These are phyloP conservation scores for Ophonus ardosiacus DNA, from an alignment of 2,888 invertebrate species.

Conservation along the genomic window DNA sequence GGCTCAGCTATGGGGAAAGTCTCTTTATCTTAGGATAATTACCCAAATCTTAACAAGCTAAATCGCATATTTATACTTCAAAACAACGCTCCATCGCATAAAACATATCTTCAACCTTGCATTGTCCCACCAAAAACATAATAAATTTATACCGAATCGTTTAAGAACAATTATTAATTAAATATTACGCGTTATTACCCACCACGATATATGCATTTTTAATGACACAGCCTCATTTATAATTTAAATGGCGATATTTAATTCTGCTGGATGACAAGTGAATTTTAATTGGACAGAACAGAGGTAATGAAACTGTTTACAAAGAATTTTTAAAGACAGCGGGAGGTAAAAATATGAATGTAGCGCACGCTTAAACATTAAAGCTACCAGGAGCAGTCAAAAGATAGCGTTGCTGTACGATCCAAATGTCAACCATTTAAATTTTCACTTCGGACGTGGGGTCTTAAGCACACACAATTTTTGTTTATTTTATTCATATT, in stretches of 20 bases:
- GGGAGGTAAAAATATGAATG: too few species aligned
- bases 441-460: too few species aligned
- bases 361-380: too few species aligned
- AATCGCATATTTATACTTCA: background rate
- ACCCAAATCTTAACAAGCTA: background rate
- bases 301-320: background rate
- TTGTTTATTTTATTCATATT: too few species aligned
- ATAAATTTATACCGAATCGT: constrained; percentile 49
- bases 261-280: background rate
- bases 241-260: constrained; percentile 49
- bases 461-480: too few species aligned
- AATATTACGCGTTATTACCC: constrained; percentile 58
- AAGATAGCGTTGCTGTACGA: too few species aligned
- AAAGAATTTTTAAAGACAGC: too few species aligned
- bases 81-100: background rate
- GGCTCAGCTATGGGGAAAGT: constrained; percentile 52
- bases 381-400: too few species aligned
- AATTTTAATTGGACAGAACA: constrained; percentile 16
- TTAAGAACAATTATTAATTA: constrained; percentile 58
- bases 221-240: constrained; percentile 49
- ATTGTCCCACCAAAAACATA: constrained; percentile 28
- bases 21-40: constrained; percentile 35
- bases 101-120: constrained; percentile 33
- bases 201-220: constrained; percentile 51
- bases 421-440: too few species aligned